phyloP scores from a whole-genome alignment of 2,888 invertebrate species.

The Automeris io region DNA sequence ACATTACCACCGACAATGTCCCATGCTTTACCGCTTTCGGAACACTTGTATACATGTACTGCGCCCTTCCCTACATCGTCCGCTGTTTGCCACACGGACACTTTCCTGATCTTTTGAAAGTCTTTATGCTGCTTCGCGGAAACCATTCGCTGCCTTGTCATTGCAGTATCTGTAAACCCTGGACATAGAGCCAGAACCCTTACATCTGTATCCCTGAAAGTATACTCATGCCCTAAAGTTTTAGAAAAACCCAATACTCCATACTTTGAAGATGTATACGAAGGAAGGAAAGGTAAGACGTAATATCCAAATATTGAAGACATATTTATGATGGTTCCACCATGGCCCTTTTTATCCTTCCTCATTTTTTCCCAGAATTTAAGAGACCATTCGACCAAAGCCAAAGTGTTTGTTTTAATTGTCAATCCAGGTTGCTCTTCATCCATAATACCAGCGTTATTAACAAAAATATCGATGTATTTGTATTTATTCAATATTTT shows the following conservation, averaged over 20 bases:
- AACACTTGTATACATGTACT: constrained; percentile 14
- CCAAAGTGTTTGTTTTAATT: constrained; percentile 39
- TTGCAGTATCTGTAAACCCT: constrained; percentile 54
- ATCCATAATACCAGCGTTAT: constrained; percentile 48
- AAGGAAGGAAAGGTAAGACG: constrained; percentile 57
- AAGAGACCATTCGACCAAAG: constrained; percentile 41
- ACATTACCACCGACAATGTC: constrained; percentile 9
- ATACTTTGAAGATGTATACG: constrained; percentile 35
- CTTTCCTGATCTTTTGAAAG: constrained; percentile 10
- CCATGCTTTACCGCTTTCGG: constrained; percentile 20
- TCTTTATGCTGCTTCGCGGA: constrained; percentile 12
- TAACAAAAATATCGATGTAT: constrained; percentile 49
- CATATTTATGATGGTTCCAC: constrained; percentile 79
- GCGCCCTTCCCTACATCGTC: constrained; percentile 19
- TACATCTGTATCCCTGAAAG: constrained; percentile 56
- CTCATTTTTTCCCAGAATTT: constrained; percentile 74
- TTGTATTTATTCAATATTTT: constrained; percentile 29
- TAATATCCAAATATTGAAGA: constrained; percentile 74
- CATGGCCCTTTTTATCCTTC: constrained; percentile 66
- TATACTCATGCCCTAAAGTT: constrained; percentile 28
- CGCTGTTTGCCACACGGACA: constrained; percentile 22
- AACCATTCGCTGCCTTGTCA: constrained; percentile 16
- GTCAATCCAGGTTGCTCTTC: constrained; percentile 23
- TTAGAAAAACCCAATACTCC: constrained; percentile 57
- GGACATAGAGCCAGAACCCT: constrained; percentile 65